Conservation (phyloP, 2,888 invertebrate species). For the Meganola albula region DNA sequence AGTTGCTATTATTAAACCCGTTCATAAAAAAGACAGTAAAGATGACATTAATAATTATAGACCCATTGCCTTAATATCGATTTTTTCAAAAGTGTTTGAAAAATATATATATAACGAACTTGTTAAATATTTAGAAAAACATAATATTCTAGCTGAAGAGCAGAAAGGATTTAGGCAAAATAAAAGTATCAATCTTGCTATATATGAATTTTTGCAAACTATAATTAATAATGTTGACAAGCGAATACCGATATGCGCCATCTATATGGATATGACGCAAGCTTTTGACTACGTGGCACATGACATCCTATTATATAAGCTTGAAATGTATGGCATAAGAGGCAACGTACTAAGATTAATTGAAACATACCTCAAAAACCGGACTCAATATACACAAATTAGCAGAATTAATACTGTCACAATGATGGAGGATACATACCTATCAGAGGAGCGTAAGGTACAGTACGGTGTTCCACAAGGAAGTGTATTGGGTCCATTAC, state of each 20-base stretch:
- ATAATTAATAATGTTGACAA: neutral
- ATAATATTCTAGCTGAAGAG: neutral
- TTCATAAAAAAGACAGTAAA: neutral
- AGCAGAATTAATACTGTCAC: neutral
- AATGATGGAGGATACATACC: neutral
- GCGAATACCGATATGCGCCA: neutral
- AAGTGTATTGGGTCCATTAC: too few species aligned
- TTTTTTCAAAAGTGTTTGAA: neutral
- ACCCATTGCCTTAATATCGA: neutral
- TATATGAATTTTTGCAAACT: neutral
- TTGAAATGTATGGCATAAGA: neutral
- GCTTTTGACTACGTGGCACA: slow-evolving; percentile 1
- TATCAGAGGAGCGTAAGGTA: too few species aligned
- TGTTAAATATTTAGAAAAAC: slow-evolving; percentile 6
- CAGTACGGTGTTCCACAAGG: too few species aligned
- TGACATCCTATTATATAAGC: neutral
- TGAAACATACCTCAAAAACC: slow-evolving; percentile 1
- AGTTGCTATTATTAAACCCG: neutral
- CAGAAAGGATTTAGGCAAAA: slow-evolving; percentile 1
- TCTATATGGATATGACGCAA: neutral
- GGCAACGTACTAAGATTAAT: neutral
- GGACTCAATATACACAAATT: slow-evolving; percentile 1
- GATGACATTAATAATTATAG: neutral
- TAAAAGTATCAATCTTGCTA: neutral
- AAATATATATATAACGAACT: neutral